Conservation (phyloP, 2,797 vertebrate species). For the Thaleichthys pacificus region DNA sequence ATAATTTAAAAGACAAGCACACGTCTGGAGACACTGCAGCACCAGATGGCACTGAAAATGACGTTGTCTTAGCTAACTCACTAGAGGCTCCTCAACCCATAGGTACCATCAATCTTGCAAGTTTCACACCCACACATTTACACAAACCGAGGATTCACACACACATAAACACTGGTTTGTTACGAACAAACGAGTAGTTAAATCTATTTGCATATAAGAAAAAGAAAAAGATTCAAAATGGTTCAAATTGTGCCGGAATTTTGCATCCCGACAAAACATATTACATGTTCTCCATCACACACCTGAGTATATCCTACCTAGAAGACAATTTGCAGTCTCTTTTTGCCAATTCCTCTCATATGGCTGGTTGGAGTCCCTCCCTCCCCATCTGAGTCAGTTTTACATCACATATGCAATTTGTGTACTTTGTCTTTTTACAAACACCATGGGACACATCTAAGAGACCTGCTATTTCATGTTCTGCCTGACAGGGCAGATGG, state of each 20-base stretch:
- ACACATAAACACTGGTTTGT: not conserved
- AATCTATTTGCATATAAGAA: not conserved
- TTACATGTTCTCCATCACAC: not conserved
- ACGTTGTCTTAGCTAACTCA: not conserved
- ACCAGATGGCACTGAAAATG: constrained; percentile 4
- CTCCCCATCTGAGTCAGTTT: too few species aligned
- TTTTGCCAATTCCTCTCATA: too few species aligned
- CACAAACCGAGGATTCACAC: constrained; percentile 1
- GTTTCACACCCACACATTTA: constrained; percentile 6
- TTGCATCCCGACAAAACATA: not conserved
- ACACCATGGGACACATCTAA: not conserved
- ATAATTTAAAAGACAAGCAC: not conserved
- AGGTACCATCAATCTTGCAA: not conserved
- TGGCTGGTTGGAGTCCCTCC: not conserved
- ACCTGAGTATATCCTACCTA: not conserved
- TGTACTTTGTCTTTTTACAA: not conserved
- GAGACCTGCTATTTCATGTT: not conserved
- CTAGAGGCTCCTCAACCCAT: constrained; percentile 2
- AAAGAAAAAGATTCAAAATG: not conserved
- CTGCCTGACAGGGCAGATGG: not conserved
- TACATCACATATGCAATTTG: not conserved
- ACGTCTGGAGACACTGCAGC: not conserved
- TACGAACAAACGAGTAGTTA: not conserved
- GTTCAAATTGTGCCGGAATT: not conserved
- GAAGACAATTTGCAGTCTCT: not conserved